Percentiles rank a stretch among this genome's conserved stretches.
These are phyloP conservation scores for Rhodeus uyekii DNA, from an alignment of 2,797 vertebrate species.

Conservation along the genomic window DNA sequence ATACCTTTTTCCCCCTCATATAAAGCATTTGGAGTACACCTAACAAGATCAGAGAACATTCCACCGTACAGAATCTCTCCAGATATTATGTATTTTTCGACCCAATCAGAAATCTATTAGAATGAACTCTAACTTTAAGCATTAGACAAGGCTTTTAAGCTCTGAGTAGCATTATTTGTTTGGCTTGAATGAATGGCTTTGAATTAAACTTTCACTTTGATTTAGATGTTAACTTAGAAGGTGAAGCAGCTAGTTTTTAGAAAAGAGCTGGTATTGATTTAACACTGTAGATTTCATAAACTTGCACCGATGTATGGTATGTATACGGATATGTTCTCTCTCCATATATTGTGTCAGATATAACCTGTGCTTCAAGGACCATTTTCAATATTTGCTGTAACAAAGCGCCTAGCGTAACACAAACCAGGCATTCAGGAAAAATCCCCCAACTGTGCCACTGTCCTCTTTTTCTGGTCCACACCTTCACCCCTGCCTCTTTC, in stretches of 20 bases:
- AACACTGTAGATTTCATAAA: neutral
- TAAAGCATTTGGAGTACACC: too few relatives aligned
- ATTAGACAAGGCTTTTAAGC: neutral
- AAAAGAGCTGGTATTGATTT: neutral
- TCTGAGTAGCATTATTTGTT: neutral
- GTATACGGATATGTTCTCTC: neutral
- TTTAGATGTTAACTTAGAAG: neutral
- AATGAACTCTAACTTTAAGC: neutral
- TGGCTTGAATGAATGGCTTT: neutral
- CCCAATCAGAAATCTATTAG: too few relatives aligned
- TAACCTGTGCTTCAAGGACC: neutral
- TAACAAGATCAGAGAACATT: too few relatives aligned
- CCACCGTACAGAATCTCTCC: too few relatives aligned
- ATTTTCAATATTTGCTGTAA: neutral
- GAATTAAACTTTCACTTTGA: neutral
- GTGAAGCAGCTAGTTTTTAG: neutral
- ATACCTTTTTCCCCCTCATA: too few relatives aligned
- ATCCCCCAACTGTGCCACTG: constrained; percentile 18
- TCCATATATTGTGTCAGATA: neutral
- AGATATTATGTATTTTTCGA: too few relatives aligned
- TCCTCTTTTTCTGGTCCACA: constrained; percentile 38
- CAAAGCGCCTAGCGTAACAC: constrained; percentile 13
- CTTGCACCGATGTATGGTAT: neutral
- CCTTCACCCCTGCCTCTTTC: constrained; percentile 18
- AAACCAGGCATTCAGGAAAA: constrained; percentile 10